Evolutionary conservation across 2,797 vertebrate genomes (phyloP), one percentile per base, ranked within the genome.

Genomic region (Zalophus californianus): DNA sequence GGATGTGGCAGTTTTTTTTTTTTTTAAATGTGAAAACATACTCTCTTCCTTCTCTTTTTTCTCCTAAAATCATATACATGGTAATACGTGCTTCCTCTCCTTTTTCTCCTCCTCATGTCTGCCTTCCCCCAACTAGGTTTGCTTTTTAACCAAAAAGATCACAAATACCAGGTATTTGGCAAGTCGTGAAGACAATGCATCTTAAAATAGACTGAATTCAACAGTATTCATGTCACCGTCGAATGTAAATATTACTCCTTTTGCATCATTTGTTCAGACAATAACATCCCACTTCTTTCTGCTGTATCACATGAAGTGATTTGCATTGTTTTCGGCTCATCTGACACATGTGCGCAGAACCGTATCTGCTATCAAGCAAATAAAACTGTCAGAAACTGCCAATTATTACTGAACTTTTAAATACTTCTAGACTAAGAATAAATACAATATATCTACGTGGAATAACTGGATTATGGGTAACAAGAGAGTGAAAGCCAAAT

Each of bases 371-470:
- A 32, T 62, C 66, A 90, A 87, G 95, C 54, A 97, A 89, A 91
- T n/a, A 50, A 84, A 97, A 73, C 97, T 98, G 96, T 97, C 98
- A 98, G 98, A 98, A 96, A 23, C 91, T 97, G 97, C 97, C 88
- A 94, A 84, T 98, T 98, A 89, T 48, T 88, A 95, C 83, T 52
- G 85, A 92, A 91, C 64, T 90, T 70, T 89, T 84, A 44, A 92
- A 89, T 82, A 94, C 87, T 97, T 97, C n/a, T 0, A 80, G 96
- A 72, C 35, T 58, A 4, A 89, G 70, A 93, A 96, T 87, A 95
- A 97, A 92, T 78, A 91, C 97, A 97, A 54, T 91, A 88, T 77
- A 93, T 70, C 72, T 56, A 58, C 66, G n/a, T 50, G 95, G 89
- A 94, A 70, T 96, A 97, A 97, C 77, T 95, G 91, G 95, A 94